Evolutionary conservation across 2,797 vertebrate species (phyloP), one percentile per base, ranked within the genome.

Genomic region (Notamacropus eugenii): DNA sequence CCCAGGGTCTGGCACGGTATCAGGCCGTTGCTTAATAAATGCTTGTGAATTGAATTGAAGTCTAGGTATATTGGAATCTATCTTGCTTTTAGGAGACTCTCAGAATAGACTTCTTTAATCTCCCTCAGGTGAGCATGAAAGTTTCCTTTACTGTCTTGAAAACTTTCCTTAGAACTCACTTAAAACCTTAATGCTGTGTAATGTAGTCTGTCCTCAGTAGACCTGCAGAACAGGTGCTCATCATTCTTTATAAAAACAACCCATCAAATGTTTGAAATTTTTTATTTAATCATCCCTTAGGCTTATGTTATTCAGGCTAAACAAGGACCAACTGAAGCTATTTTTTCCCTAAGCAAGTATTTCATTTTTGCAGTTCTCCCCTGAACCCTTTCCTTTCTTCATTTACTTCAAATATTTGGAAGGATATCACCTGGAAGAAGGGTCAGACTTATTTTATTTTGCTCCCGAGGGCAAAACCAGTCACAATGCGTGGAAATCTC

Each of bases 231-330:
- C 11, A 54, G n/a, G 40, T 74, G 12, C n/a, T 46, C n/a, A 91
- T 74, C 3, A 82, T 9, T 54, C 27, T 19, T 34, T 74, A 46
- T 90, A 74, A 93, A 87, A 90, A 67, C n/a, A 50, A 22, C 90
- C 29, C 90, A 56, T 92, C 34, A 67, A 92, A 87, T 92, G 93
- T 92, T 93, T 58, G 90, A 95, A 87, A 57, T 4, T 5, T 58
- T 56, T 50, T 96, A 10, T 55, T 95, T 50, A 50, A 67, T 92
- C 57, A 90, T 5, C 50, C 5, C 46, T 90, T 13, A 54, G 28
- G 34, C 22, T 93, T 57, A 62, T 50, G 28, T 67, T 90, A 27
- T 92, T 74, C 22, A 87, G 13, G 28, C 11, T 3, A 93, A 93
- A 67, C 22, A 96, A 90, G 54, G 62, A 93, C 54, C 0, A 28